Percentiles rank a stretch among this genome's conserved stretches.
Conservation (phyloP, 2,888 invertebrate genomes). For the Conus canariensis region DNA sequence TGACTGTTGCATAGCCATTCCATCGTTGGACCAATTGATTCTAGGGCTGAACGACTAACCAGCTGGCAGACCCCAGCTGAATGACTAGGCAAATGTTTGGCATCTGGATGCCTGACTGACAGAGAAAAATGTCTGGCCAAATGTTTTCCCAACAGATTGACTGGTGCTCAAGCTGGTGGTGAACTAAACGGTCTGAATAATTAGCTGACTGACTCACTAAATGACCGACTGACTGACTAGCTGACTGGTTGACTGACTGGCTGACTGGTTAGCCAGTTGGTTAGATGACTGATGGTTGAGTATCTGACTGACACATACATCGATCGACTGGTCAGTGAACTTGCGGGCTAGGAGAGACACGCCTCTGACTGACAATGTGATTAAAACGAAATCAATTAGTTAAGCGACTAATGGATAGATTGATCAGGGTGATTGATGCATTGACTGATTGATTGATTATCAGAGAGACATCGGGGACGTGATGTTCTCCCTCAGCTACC, state of each 20-base stretch:
- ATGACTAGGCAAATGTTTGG: not conserved
- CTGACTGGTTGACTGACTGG: not conserved
- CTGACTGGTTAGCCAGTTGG: not conserved
- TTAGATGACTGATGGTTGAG: too few relatives aligned
- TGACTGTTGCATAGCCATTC: too few relatives aligned
- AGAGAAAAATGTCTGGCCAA: not conserved
- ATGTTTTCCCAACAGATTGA: not conserved
- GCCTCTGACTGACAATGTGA: too few relatives aligned
- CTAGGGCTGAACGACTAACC: not conserved
- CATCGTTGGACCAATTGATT: too few relatives aligned
- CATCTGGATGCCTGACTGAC: not conserved
- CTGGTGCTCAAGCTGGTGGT: not conserved
- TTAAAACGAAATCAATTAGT: too few relatives aligned
- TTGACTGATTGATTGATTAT: not conserved
- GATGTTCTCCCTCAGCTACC: slow-evolving; percentile 90
- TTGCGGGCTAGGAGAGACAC: too few relatives aligned
- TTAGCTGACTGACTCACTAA: not conserved
- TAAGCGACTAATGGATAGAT: not conserved
- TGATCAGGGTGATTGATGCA: not conserved
- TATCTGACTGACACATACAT: too few relatives aligned
- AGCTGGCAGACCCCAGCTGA: not conserved
- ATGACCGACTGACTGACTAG: not conserved
- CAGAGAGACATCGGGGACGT: slow-evolving; percentile 82
- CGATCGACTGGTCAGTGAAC: too few relatives aligned
- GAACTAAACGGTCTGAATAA: not conserved